A percentile compares a stretch with the other conserved stretches of the same genome.
Evolutionary conservation across 2,797 vertebrate species (phyloP).

Genomic region (Leptatherina wallacei): DNA sequence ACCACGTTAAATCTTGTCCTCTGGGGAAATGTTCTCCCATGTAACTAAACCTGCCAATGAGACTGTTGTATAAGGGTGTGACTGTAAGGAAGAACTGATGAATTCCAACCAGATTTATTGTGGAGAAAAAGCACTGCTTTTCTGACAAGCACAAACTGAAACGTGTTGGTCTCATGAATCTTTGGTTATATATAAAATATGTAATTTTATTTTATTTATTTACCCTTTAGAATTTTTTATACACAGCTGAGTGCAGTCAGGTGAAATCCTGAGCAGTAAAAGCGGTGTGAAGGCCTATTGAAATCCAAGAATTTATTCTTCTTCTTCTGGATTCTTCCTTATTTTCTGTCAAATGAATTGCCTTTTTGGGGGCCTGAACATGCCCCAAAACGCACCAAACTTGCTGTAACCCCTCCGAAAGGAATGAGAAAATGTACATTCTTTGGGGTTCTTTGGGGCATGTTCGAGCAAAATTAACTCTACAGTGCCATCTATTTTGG

Average conservation of each 20-base stretch:
- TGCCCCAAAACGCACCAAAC: too few species aligned
- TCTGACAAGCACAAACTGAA: background rate
- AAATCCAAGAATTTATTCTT: too few species aligned
- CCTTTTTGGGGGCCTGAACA: too few species aligned
- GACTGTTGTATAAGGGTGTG: background rate
- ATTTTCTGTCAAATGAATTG: too few species aligned
- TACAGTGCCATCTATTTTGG: too few species aligned
- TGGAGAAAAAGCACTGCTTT: background rate
- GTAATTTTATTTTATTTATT: background rate
- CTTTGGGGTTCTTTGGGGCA: too few species aligned
- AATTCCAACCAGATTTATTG: background rate
- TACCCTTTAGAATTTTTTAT: background rate
- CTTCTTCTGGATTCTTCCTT: too few species aligned
- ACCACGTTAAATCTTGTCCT: conserved; percentile 15
- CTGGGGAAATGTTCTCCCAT: background rate
- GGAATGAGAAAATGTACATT: too few species aligned
- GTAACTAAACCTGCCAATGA: conserved; percentile 8
- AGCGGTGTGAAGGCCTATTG: too few species aligned
- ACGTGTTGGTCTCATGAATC: background rate
- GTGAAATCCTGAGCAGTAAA: background rate
- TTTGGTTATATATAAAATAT: background rate
- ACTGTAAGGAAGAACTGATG: background rate
- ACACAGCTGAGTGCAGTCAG: background rate
- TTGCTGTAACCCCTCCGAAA: too few species aligned
- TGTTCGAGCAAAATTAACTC: too few species aligned